Evolutionary conservation across 2,888 invertebrate genomes (phyloP), one percentile per base, ranked within the genome.

Genomic region (Eristalinus aeneus): DNA sequence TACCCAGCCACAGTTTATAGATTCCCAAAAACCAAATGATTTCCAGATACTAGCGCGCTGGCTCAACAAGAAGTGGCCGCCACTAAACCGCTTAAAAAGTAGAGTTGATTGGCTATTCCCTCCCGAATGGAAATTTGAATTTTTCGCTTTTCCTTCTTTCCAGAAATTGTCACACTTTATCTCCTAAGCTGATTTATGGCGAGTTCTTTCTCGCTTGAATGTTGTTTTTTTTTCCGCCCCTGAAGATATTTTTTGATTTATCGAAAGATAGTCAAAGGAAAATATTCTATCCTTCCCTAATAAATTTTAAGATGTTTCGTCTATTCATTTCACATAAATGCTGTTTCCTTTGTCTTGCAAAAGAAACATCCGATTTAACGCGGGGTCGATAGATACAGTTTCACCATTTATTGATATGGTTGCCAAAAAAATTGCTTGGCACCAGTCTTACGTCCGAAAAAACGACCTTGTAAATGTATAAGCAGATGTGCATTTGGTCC

Each of bases 161-260:
- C 39, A 27, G 16, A 16, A 16, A 46, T 46, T 46, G 46, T 64
- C 23, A 12, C n/a, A n/a, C 34, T 32, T 22, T 54, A 56, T 68
- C 68, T 34, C 22, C 22, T 56, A 68, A 68, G 56, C 34, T 56
- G 68, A 68, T 68, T 68, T 68, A 68, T 68, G 56, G 56, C 20
- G 68, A 54, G 32, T 54, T 32, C 32, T 67, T 12, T 56, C 23
- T 56, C 56, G 56, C 22, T 27, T 23, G 23, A 12, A 11, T 20
- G 11, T 54, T 22, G 32, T 34, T 68, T 68, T 16, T n/a, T 23
- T 11, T 67, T 53, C 53, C 16, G 31, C 16, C 22, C 56, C 68
- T 11, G 22, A 68, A 56, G 34, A 56, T 68, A 9, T 68, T 22
- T 34, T 12, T 22, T 68, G 68, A 68, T 68, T 68, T 68, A 68